Evolutionary conservation across 1,140 invertebrate species (phyloP).

Genomic region (Cyclargus thomasi): DNA sequence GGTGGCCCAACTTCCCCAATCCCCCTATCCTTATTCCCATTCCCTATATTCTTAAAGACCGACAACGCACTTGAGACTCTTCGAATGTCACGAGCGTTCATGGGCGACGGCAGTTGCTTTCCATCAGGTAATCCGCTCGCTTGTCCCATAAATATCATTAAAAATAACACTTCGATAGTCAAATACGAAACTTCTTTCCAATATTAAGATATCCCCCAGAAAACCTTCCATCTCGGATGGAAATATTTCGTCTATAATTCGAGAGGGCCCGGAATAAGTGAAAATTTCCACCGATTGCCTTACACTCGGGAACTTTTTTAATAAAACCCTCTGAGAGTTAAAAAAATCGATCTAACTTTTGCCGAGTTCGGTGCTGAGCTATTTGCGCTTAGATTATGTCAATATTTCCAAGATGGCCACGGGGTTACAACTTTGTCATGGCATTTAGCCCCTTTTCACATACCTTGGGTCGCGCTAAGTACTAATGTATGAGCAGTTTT

Average conservation of each 20-base stretch:
- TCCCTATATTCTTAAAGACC: too few relatives aligned
- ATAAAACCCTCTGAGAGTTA: neutral
- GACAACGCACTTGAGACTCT: too few relatives aligned
- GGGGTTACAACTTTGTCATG: neutral
- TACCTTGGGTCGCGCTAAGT: too few relatives aligned
- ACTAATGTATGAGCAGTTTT: too few relatives aligned
- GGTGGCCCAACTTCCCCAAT: too few relatives aligned
- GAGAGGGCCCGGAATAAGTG: neutral
- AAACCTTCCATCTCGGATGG: neutral
- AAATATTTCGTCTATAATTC: constrained; percentile 11
- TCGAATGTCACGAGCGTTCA: too few relatives aligned
- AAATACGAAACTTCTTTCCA: neutral
- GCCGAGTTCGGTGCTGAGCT: neutral
- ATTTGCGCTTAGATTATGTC: constrained; percentile 14
- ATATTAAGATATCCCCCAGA: neutral
- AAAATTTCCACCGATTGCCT: constrained; percentile 13
- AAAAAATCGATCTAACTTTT: constrained; percentile 15
- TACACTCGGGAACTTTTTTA: constrained; percentile 13
- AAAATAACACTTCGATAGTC: too few relatives aligned
- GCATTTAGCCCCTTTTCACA: too few relatives aligned
- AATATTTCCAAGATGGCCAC: constrained; percentile 7
- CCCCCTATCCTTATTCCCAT: too few relatives aligned
- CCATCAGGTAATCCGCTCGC: too few relatives aligned
- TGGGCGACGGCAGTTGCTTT: too few relatives aligned
- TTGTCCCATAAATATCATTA: too few relatives aligned